Conservation (phyloP, 2,888 invertebrate species). For the Cephus spinipes region DNA sequence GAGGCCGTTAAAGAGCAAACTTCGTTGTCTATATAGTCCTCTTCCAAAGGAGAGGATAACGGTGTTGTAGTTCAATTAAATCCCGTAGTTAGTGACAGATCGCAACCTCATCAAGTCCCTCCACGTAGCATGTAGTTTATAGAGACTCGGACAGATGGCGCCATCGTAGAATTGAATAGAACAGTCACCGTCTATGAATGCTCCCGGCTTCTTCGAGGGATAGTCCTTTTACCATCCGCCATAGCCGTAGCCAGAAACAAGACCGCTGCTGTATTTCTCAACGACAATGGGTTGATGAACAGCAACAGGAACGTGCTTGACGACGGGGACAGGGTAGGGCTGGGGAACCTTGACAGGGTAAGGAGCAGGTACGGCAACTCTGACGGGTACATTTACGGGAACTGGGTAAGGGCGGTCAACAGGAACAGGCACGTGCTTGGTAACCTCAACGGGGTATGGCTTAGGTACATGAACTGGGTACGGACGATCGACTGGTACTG, state of each 20-base stretch:
- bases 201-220: slow-evolving; percentile 8
- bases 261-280: slow-evolving; percentile 32
- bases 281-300: slow-evolving; percentile 51
- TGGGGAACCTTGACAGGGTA: slow-evolving; percentile 58
- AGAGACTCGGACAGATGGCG: background rate
- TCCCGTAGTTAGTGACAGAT: background rate
- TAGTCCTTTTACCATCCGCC: slow-evolving; percentile 26
- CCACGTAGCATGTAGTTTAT: background rate
- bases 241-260: background rate
- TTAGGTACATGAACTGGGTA: slow-evolving; percentile 61
- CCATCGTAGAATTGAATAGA: background rate
- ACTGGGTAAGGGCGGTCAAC: slow-evolving; percentile 59
- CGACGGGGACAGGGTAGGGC: slow-evolving; percentile 63
- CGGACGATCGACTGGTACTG: slow-evolving; percentile 62
- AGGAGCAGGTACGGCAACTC: slow-evolving; percentile 57
- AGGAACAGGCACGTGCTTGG: slow-evolving; percentile 58
- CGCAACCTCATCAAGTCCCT: background rate
- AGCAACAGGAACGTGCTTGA: slow-evolving; percentile 50
- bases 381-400: slow-evolving; percentile 49
- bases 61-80: background rate
- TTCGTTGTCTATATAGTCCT: background rate
- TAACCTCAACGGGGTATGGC: slow-evolving; percentile 62
- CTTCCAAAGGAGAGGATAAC: background rate
- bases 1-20: background rate
- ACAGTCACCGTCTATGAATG: background rate